Evolutionary conservation across 1,140 invertebrate genomes (phyloP).

Genomic region (Alviniconcha marisindica): DNA sequence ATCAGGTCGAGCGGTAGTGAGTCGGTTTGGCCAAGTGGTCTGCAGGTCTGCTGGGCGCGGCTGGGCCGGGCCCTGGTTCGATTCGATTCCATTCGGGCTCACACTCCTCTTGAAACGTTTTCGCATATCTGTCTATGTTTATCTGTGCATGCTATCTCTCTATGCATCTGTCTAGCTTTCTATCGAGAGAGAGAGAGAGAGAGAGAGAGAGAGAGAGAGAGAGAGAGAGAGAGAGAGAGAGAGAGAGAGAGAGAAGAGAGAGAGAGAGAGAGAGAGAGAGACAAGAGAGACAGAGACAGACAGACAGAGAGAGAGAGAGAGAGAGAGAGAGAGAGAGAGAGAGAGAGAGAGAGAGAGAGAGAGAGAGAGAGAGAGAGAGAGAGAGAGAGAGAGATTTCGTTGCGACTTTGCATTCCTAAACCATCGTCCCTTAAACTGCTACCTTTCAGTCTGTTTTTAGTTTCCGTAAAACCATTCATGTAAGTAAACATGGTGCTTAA

Average conservation of each 20-base stretch:
- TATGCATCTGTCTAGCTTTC: neutral
- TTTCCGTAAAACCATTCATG: too few relatives aligned
- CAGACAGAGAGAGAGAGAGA: neutral
- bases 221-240: neutral
- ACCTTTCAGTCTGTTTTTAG: too few relatives aligned
- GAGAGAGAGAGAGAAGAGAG: neutral
- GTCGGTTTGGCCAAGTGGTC: too few relatives aligned
- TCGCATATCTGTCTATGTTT: neutral
- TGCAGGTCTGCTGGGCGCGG: too few relatives aligned
- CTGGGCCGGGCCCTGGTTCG: too few relatives aligned
- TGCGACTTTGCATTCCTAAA: too few relatives aligned
- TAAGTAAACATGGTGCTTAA: too few relatives aligned
- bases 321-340: neutral
- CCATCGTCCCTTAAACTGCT: too few relatives aligned
- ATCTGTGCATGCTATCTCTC: neutral
- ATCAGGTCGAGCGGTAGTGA: too few relatives aligned
- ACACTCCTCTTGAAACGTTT: neutral
- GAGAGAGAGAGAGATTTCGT: too few relatives aligned
- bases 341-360: neutral
- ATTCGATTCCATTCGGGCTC: too few relatives aligned
- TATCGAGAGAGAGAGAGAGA: neutral
- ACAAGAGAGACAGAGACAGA: neutral
- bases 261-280: neutral
- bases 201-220: neutral
- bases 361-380: neutral